Evolutionary conservation across 2,888 invertebrate species (phyloP), one percentile per base, ranked within the genome.

Genomic region (Philereme transversata): DNA sequence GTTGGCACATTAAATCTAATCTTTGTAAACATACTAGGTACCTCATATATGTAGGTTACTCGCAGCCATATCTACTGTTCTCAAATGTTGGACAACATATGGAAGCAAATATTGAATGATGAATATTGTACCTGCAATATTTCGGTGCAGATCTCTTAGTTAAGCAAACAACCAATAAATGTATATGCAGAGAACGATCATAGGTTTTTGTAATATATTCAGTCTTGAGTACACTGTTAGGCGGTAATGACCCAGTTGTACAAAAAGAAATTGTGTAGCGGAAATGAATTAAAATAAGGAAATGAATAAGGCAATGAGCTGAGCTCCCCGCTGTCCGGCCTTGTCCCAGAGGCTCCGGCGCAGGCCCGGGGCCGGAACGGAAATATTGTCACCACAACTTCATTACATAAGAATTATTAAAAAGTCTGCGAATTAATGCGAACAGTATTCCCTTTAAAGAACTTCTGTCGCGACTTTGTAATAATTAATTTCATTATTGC

Each of bases 401-500:
- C 44, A 54, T 57, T 57, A 60, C 60, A 34, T 10, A 36, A 22
- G 38, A 57, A 52, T 62, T 62, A 64, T 62, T 56, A 62, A 61
- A 58, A 62, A 63, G 49, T 63, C 59, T n/a, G 46, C 49, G 51
- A 61, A 57, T 57, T 51, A 57, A 55, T 54, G 62, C 50, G 38
- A 51, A 57, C 44, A 53, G 57, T 44, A 52, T 55, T 48, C 55
- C 44, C 48, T 57, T 54, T 50, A 41, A 47, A 10, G 48, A 57
- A 61, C 60, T 62, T 62, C 55, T 36, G 51, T 34, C 41, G 58
- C 53, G 57, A 53, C 63, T 54, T 51, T 52, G 46, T 43, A 46
- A 48, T 60, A 62, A 65, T 62, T 65, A 65, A 60, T 64, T 64
- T 50, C 45, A 60, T 62, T 56, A 60, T 56, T n/a, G 34, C 48